Evolutionary conservation across 2,888 invertebrate species (phyloP).

Genomic region (Phania funesta): DNA sequence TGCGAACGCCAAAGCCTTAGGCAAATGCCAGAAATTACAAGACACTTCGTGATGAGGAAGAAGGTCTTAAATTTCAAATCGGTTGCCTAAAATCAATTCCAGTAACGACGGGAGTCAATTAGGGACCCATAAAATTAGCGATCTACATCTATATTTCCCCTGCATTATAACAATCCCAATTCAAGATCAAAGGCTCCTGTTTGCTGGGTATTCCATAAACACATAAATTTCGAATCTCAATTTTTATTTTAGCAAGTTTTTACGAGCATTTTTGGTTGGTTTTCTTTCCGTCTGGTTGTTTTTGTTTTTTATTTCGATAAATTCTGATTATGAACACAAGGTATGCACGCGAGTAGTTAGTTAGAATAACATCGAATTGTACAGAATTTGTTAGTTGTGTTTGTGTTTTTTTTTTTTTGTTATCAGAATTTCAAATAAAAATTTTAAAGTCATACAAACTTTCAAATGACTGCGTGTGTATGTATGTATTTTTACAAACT

Average conservation of each 20-base stretch:
- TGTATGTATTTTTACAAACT: neutral
- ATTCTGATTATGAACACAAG: slow-evolving; percentile 42
- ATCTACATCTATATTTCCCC: no score
- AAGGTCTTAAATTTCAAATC: no score
- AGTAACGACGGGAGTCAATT: no score
- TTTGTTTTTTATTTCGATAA: neutral
- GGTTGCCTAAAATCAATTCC: no score
- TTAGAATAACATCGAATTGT: slow-evolving; percentile 30
- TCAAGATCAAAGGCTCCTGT: neutral
- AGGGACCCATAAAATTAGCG: no score
- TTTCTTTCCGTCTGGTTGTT: neutral
- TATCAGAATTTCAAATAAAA: slow-evolving; percentile 27
- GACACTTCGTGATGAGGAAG: no score
- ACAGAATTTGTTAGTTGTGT: neutral
- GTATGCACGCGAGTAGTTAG: slow-evolving; percentile 28
- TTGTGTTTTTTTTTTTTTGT: neutral
- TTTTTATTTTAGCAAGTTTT: slow-evolving; percentile 50
- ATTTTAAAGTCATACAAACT: neutral
- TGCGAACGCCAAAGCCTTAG: no score
- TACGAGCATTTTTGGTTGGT: neutral
- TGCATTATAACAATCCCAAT: no score
- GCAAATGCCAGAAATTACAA: no score
- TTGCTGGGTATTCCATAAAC: neutral
- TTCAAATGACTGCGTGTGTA: neutral
- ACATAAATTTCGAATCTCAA: slow-evolving; percentile 59